Evolutionary conservation across 1,140 invertebrate species (phyloP).

Genomic region (Neodiprion fabricii): DNA sequence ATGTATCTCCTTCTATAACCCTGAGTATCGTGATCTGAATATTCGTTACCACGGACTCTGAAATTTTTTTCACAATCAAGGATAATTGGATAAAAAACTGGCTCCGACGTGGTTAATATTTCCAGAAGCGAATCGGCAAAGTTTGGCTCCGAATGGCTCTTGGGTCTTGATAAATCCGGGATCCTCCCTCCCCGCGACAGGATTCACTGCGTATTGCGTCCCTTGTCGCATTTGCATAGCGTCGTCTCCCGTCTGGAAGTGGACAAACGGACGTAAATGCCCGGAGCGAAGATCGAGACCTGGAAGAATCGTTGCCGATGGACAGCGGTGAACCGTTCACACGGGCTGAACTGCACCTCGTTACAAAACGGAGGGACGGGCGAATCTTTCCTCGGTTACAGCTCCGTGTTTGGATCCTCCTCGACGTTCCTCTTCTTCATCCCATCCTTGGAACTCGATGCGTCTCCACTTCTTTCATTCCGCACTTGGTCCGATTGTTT

Average conservation of each 20-base stretch:
- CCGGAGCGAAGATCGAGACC: neutral
- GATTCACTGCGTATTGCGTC: neutral
- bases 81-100: no score
- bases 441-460: neutral
- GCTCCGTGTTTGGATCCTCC: no score
- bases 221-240: neutral
- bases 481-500: neutral
- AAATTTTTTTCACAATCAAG: no score
- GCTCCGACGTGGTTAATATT: no score
- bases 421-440: neutral
- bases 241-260: neutral
- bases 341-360: conserved; percentile 1
- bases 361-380: neutral
- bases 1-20: no score
- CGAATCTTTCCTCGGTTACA: no score
- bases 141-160: no score
- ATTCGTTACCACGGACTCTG: no score
- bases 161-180: neutral
- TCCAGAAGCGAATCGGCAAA: no score
- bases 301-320: neutral
- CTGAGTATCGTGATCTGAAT: no score
- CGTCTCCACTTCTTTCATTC: neutral
- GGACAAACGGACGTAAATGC: neutral
- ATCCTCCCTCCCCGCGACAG: neutral
- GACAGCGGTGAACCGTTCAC: conserved; percentile 2